Evolutionary conservation across 2,113 vertebrate genomes (phyloP), one percentile per base, ranked within the genome.

Genomic region (Chionomys nivalis): DNA sequence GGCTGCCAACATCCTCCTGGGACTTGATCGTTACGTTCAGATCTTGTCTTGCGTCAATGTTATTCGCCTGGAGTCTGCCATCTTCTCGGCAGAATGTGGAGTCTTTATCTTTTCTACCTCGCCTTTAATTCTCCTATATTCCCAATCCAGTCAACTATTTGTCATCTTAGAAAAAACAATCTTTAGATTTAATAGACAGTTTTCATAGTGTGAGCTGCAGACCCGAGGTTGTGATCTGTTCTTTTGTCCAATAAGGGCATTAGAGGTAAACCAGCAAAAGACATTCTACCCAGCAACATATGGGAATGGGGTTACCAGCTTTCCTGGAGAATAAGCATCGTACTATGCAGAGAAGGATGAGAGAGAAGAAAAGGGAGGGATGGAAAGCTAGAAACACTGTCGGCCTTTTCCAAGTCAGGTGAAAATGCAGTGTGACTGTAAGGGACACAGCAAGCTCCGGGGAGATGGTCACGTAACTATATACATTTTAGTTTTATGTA

Each of bases 161-260:
- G 90, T 89, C 31, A 42, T 95, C 81, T 90, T 78, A 66, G 14
- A 88, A 91, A 55, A 4, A 55, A 55, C 79, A 39, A 73, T 86
- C 72, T 87, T 90, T 88, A 33, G 21, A 49, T 96, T 97, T 94
- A 76, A 91, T 26, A 85, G 93, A 90, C 23, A 65, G 3, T 58
- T 83, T 63, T 39, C 81, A 42, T 39, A 65, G 65, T 94, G 91
- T 95, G 91, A 92, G 42, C 55, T 89, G 63, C 61, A 97, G 90
- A 82, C 12, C 17, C 13, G 3, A 44, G 36, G 81, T 78, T 75
- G 65, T 81, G 76, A n/a, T 16, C 86, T 76, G 94, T 87, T 88
- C 70, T 92, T 92, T 92, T 89, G 16, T 55, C 44, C n/a, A 77
- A 21, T 39, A 85, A 81, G 49, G 36, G 52, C n/a, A 28, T 4